Evolutionary conservation across 92 coral and sea anemone genomes (phyloP), one percentile per base, ranked within the genome.

Genomic region (Ricordea florida): DNA sequence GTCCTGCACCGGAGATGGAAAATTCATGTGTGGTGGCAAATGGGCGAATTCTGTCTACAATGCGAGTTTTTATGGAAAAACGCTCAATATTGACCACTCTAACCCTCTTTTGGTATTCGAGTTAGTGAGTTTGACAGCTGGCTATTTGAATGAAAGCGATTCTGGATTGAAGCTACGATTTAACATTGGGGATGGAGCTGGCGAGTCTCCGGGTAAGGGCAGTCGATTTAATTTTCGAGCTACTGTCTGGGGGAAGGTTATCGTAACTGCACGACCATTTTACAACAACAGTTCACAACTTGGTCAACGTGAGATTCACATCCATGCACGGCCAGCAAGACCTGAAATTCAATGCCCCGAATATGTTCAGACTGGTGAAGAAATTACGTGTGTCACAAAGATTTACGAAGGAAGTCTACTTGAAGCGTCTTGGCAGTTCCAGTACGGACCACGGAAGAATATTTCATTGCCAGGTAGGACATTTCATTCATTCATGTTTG

Each of bases 401-500:
- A 61, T 94, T 23, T 64, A 81, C 64, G 90, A 78, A 74, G 98
- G 98, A 3, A 91, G 91, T 11, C 59, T 51, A 10, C 74, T 91
- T 30, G 48, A 34, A 21, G 87, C 83, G 8, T 74, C 78, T 36
- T 87, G 92, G 92, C 4, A 10, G 8, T 46, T 86, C 45, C 71
- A 59, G 50, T 24, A 71, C n/a, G 78, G 77, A 29, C 15, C 37
- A 8, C 10, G 9, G 21, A 70, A 50, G 20, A 71, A 60, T 36
- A 26, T 44, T 30, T 44, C 74, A 3, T 76, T 76, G 53, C 74
- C 93, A 80, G 70, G 87, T 80, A 59, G 71, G 78, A n/a, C n/a
- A n/a, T 37, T 16, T 24, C 37, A 69, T 51, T 37, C 2, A 24
- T 58, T 58, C 31, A 41, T 71, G 11, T 73, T 73, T 73, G 58